phyloP scores from a whole-genome alignment of 2,113 vertebrate genomes.

The Lota lota region DNA sequence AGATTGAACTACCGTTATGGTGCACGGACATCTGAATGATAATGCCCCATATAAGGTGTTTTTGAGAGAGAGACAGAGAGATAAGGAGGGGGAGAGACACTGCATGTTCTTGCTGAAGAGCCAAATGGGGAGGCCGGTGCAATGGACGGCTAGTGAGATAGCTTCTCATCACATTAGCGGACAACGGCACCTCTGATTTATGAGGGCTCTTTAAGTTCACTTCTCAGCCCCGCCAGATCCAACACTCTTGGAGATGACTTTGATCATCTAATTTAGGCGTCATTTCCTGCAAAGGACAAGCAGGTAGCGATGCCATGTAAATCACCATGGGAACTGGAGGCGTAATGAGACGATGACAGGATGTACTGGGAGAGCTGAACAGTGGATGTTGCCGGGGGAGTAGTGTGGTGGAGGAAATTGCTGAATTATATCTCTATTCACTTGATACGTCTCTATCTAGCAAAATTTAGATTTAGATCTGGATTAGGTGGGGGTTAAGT shows the following conservation, averaged over 20 bases:
- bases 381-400: background rate
- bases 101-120: constrained; percentile 47
- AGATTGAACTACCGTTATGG: constrained; percentile 58
- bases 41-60: constrained; percentile 50
- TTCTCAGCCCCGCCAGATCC: constrained; percentile 54
- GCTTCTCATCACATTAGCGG: constrained; percentile 68
- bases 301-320: constrained; percentile 50
- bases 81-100: constrained; percentile 20
- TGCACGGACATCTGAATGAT: constrained; percentile 57
- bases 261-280: constrained; percentile 62
- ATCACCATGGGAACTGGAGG: constrained; percentile 42
- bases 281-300: constrained; percentile 55
- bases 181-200: constrained; percentile 64
- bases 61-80: constrained; percentile 17
- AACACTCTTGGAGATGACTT: constrained; percentile 63
- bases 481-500: too few relatives aligned
- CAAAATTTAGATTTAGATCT: too few relatives aligned
- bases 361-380: background rate
- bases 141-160: constrained; percentile 55
- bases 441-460: too few relatives aligned
- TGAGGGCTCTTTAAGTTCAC: constrained; percentile 63
- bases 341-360: background rate
- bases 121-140: constrained; percentile 60
- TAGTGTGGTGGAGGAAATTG: too few relatives aligned
- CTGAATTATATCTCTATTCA: too few relatives aligned